phyloP scores from a whole-genome alignment of 2,797 vertebrate genomes.

The Ctenosaura bakeri region DNA sequence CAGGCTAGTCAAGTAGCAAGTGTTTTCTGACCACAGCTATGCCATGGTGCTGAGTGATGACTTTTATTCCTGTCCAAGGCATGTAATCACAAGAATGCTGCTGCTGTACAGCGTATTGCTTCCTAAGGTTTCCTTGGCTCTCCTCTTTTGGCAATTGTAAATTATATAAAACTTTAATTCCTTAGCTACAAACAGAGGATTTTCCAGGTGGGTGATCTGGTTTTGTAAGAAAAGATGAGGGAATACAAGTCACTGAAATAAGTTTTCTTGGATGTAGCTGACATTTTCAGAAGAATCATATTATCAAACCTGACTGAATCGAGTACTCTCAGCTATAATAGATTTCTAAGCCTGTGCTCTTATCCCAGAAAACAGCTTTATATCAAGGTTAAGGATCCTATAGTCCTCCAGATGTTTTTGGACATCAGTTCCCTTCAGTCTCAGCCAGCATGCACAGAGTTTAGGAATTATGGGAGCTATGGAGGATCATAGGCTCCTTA shows the following conservation, averaged over 20 bases:
- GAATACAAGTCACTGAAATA: conserved; percentile 60
- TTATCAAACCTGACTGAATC: not conserved
- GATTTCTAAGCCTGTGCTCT: not conserved
- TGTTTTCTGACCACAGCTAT: conserved; percentile 71
- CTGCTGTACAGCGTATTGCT: conserved; percentile 63
- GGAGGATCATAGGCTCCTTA: not conserved
- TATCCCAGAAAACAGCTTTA: not conserved
- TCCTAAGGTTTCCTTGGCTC: conserved; percentile 57
- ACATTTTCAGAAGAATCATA: not conserved
- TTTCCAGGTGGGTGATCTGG: conserved; percentile 74
- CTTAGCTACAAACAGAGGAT: conserved; percentile 73
- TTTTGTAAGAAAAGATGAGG: conserved; percentile 62
- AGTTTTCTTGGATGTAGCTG: conserved; percentile 3
- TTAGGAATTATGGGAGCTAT: not conserved
- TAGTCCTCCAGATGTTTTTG: no score
- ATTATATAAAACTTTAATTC: conserved; percentile 60
- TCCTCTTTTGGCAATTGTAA: conserved; percentile 69
- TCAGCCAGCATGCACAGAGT: no score
- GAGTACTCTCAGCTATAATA: not conserved
- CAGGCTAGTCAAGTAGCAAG: conserved; percentile 50
- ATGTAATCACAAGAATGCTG: conserved; percentile 69
- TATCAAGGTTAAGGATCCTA: not conserved
- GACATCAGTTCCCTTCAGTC: no score
- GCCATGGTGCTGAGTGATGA: conserved; percentile 60
- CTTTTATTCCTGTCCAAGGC: conserved; percentile 66